Base-by-base conservation (phyloP, 2,797 vertebrate species). In the Gymnothorax reevesii region DNA sequence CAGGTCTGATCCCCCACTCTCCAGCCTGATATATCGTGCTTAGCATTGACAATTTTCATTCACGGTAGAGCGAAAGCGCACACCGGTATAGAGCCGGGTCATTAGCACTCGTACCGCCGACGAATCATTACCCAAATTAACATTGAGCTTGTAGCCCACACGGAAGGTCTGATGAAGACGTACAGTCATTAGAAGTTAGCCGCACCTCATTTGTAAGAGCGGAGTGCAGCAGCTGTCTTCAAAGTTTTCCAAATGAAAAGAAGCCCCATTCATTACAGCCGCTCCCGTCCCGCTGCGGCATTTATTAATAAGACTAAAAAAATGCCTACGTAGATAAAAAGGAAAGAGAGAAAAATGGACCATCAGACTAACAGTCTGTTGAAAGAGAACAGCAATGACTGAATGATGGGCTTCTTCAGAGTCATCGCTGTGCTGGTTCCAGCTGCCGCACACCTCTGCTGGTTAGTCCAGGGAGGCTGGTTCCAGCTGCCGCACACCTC, bases 101-200 rank as follows among this genome's bases (percentile, higher is more conserved):
- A 54, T 79, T 79, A 79, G 13, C 49, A 4, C 49, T 54, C 1
- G 49, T 20, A 54, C 49, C 13, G 49, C 75, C 8, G 75, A 79
- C 49, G 8, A 79, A 79, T 79, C 75, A n/a, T 79, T 79, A 79
- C 75, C 17, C 42, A 79, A 79, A 79, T 79, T 54, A 79, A 79
- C 54, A 79, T 79, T 79, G 75, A 79, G 75, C 75, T 54, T 10
- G 17, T n/a, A n/a, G 75, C 3, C 75, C 9, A 9, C 75, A 4
- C 73, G 33, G 73, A 77, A 55, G 75, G n/a, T 55, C 20, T 55
- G 75, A 79, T 55, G 75, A 55, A 79, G 75, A 79, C 22, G 49
- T 15, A 1, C 1, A 54, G 75, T 42, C 75, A 42, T 79, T 55
- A 79, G 49, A 54, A 79, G 75, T 54, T 55, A 20, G 73, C 73